Percentiles rank a stretch among this genome's conserved stretches.
These are phyloP conservation scores for Cheilosia vernalis DNA, from an alignment of 2,888 invertebrate species.

Conservation along the genomic window DNA sequence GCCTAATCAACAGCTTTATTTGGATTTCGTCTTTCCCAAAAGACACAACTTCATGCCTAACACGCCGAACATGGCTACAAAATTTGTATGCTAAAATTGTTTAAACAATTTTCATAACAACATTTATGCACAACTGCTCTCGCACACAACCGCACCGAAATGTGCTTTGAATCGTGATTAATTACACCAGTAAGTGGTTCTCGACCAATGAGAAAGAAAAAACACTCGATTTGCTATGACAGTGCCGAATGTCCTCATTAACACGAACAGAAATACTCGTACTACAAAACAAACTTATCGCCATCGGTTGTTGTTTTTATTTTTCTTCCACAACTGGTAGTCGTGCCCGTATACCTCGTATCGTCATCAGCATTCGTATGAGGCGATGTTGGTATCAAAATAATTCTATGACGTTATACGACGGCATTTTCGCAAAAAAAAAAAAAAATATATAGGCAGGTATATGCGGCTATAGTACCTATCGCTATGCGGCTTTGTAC, in stretches of 20 bases:
- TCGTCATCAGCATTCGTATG: conserved; percentile 43
- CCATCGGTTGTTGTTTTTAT: background rate
- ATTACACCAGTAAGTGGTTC: conserved; percentile 3
- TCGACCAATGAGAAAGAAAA: conserved; percentile 14
- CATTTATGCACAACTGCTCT: conserved; percentile 13
- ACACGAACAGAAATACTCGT: conserved; percentile 22
- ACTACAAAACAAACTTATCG: conserved; percentile 21
- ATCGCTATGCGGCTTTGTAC: conserved; percentile 12
- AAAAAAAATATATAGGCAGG: background rate
- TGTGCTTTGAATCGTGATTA: conserved; percentile 31
- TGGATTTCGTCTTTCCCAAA: conserved; percentile 21
- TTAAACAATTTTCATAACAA: conserved; percentile 15
- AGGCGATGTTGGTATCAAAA: conserved; percentile 44
- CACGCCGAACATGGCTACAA: background rate
- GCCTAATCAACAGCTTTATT: conserved; percentile 27
- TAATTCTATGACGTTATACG: conserved; percentile 67
- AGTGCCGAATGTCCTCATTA: conserved; percentile 36
- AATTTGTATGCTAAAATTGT: conserved; percentile 7
- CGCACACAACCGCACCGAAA: background rate
- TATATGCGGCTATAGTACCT: background rate
- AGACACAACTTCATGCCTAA: background rate
- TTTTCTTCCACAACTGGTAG: background rate
- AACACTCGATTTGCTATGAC: background rate
- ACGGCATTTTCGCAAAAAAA: conserved; percentile 21
- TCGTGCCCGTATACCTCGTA: background rate